Base-by-base conservation (phyloP, 92 coral and sea anemone species). In the Siderastrea siderea region DNA sequence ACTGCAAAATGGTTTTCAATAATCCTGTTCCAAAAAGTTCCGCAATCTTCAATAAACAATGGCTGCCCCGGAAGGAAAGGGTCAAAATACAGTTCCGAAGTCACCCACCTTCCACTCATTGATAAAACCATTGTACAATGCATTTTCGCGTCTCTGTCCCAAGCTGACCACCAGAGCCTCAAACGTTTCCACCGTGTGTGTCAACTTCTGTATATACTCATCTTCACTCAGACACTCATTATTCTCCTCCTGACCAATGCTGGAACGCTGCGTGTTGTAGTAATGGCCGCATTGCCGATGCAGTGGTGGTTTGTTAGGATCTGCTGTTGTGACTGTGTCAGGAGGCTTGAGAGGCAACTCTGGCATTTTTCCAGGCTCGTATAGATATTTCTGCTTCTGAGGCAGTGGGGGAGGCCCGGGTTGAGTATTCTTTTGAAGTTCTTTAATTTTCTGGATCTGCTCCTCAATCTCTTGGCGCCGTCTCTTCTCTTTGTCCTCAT, bases 251-350 rank as follows among this genome's bases (percentile, higher is more conserved):
- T 84, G 96, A 38, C 91, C 94, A 69, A 95, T 85, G 64, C 93
- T 48, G 64, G 91, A 88, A 47, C 72, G 16, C 55, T 95, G 95
- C 3, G 93, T 81, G 49, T 81, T 85, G 66, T 93, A 95, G 84
- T 95, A 95, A 81, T 95, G 98, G 10, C 98, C 98, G 76, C 96
- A 93, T 81, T 95, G 96, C 15, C 98, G 96, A 64, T 88, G 92
- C 38, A 95, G 66, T 26, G 96, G 75, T 8, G 93, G 96, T 46
- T 93, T 93, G 14, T 66, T 82, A 3, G 66, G 43, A 12, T 85
- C 89, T 44, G 51, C 84, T 51, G 69, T 26, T 52, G 84, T 45
- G 5, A 12, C 55, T 11, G 71, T 16, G 47, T 71, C 89, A 16
- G 70, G 68, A 5, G 81, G 68, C 50, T 63, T 62, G 4, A 60